Conservation (phyloP, 1,140 invertebrate species). For the Apis cerana region DNA sequence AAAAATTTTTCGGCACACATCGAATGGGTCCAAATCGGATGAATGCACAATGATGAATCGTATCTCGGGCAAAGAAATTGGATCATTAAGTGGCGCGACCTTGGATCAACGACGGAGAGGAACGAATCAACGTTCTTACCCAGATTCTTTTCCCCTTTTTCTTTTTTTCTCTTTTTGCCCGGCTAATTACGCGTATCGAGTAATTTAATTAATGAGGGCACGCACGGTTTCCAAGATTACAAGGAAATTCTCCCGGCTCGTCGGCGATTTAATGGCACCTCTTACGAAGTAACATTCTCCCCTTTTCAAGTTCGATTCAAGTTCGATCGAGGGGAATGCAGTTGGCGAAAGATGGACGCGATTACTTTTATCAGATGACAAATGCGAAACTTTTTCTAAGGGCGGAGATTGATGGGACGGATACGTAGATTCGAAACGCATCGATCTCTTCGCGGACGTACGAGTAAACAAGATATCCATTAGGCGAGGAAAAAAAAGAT, state of each 20-base stretch:
- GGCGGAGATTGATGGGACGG: conserved; percentile 4
- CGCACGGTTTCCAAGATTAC: conserved; percentile 6
- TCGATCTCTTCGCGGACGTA: background rate
- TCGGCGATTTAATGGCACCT: background rate
- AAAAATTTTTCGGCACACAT: background rate
- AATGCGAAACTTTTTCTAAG: background rate
- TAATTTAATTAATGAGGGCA: conserved; percentile 19
- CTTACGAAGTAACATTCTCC: background rate
- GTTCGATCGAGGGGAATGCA: background rate
- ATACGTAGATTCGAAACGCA: background rate
- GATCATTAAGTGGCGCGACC: conserved; percentile 32
- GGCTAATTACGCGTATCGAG: conserved; percentile 15
- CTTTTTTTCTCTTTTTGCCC: background rate
- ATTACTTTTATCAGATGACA: background rate
- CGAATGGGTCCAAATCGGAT: background rate
- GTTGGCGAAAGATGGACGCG: too few species aligned
- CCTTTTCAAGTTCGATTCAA: background rate
- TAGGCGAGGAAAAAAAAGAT: too few species aligned
- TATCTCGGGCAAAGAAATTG: conserved; percentile 57
- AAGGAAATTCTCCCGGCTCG: background rate
- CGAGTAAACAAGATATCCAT: too few species aligned
- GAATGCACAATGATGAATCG: conserved; percentile 71
- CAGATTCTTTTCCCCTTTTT: background rate
- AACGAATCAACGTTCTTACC: background rate
- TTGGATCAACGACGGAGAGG: conserved; percentile 12